Percentiles rank a stretch among this genome's conserved stretches.
Evolutionary conservation across 2,888 invertebrate species (phyloP).

Genomic region (Dendrolimus houi): DNA sequence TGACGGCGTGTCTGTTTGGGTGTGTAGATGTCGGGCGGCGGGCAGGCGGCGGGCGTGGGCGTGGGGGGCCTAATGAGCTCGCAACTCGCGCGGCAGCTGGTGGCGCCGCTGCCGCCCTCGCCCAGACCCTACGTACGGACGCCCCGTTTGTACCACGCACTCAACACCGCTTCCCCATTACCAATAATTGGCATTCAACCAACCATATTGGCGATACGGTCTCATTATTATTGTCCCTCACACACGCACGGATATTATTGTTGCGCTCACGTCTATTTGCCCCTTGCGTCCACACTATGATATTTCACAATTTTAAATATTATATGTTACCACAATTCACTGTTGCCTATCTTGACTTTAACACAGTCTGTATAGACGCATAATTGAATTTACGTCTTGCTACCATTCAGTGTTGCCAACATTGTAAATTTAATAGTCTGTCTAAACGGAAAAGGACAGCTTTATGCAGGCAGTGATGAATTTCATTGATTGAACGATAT

Average conservation of each 20-base stretch:
- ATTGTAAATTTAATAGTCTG: too few relatives aligned
- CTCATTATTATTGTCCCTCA: constrained; percentile 25
- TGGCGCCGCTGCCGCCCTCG: constrained; percentile 73
- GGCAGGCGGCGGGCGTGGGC: constrained; percentile 41
- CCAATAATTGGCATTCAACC: neutral
- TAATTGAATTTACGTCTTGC: too few relatives aligned
- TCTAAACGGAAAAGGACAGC: too few relatives aligned
- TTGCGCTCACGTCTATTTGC: constrained; percentile 15
- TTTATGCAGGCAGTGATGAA: too few relatives aligned
- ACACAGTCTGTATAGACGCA: too few relatives aligned
- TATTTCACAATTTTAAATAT: too few relatives aligned
- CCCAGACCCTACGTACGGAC: constrained; percentile 73
- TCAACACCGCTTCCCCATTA: constrained; percentile 65
- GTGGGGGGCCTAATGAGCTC: constrained; percentile 72
- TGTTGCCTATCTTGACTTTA: too few relatives aligned
- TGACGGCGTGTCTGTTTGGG: constrained; percentile 40
- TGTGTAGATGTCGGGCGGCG: constrained; percentile 58
- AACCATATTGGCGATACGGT: constrained; percentile 53
- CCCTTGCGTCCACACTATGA: constrained; percentile 6
- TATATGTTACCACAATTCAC: too few relatives aligned
- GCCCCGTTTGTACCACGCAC: constrained; percentile 74
- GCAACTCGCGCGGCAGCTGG: constrained; percentile 78
- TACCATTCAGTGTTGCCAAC: too few relatives aligned
- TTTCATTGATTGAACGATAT: too few relatives aligned
- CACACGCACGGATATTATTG: constrained; percentile 30